These are phyloP conservation scores for Vollenhovia emeryi DNA, from an alignment of 1,140 invertebrate genomes.

Conservation along the genomic window DNA sequence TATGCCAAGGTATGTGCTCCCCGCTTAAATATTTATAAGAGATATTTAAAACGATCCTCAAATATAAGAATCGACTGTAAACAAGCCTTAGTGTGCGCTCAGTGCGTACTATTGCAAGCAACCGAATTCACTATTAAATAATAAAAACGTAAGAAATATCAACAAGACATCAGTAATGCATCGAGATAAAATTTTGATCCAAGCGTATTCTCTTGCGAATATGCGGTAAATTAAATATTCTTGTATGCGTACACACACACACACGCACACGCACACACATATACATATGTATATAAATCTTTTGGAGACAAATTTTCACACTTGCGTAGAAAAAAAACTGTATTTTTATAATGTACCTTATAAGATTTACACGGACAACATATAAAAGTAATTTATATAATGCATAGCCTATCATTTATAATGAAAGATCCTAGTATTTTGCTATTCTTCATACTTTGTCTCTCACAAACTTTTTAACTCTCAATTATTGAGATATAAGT, in stretches of 20 bases:
- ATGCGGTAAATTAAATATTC: neutral
- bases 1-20: too few species aligned
- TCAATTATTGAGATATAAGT: conserved; percentile 50
- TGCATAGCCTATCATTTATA: neutral
- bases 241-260: neutral
- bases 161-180: neutral
- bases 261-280: neutral
- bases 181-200: neutral
- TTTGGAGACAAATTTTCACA: neutral
- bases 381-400: conserved; percentile 54
- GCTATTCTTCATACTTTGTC: neutral
- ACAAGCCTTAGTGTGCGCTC: too few species aligned
- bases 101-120: too few species aligned
- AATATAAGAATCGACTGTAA: too few species aligned
- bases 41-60: too few species aligned
- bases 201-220: neutral
- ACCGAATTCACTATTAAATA: too few species aligned
- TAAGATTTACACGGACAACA: neutral
- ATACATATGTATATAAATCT: neutral
- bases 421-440: neutral
- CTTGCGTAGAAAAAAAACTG: conserved; percentile 32
- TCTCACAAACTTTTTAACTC: conserved; percentile 37
- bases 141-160: too few species aligned
- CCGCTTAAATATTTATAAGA: neutral
- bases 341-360: conserved; percentile 35